Evolutionary conservation across 2,797 vertebrate species (phyloP).

Genomic region (Capromys pilorides): DNA sequence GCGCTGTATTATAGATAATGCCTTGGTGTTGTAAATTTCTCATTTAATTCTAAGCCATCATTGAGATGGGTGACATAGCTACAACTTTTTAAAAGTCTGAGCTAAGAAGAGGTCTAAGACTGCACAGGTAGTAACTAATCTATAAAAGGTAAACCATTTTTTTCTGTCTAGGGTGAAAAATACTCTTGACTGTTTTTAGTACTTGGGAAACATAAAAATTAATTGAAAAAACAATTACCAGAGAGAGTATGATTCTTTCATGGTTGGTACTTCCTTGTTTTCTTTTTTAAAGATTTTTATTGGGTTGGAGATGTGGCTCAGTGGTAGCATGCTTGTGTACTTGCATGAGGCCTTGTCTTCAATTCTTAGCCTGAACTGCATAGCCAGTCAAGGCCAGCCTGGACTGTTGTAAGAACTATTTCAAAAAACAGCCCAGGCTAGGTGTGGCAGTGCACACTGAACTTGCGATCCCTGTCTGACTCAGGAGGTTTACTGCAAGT

Average conservation of each 20-base stretch:
- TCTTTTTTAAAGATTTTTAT: slow-evolving; percentile 21
- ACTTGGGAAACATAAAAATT: slow-evolving; percentile 18
- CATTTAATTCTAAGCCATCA: neutral
- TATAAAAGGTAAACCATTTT: slow-evolving; percentile 26
- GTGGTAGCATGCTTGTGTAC: neutral
- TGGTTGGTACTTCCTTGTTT: neutral
- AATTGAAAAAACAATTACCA: neutral
- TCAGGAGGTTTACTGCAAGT: neutral
- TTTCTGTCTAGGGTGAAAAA: neutral
- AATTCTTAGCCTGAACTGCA: neutral
- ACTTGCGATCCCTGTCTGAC: neutral
- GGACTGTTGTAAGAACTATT: neutral
- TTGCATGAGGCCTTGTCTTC: neutral
- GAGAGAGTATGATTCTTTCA: neutral
- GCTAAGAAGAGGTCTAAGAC: slow-evolving; percentile 28
- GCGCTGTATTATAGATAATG: neutral
- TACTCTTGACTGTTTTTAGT: slow-evolving; percentile 18
- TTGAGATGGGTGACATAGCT: slow-evolving; percentile 16
- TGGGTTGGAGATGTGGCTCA: neutral
- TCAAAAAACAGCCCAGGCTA: neutral
- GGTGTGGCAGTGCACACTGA: neutral
- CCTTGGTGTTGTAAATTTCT: slow-evolving; percentile 41
- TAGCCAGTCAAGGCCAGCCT: neutral
- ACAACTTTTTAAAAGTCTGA: slow-evolving; percentile 28
- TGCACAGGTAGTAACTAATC: neutral